Evolutionary conservation across 2,888 invertebrate genomes (phyloP).

Genomic region (Thecophora atra): DNA sequence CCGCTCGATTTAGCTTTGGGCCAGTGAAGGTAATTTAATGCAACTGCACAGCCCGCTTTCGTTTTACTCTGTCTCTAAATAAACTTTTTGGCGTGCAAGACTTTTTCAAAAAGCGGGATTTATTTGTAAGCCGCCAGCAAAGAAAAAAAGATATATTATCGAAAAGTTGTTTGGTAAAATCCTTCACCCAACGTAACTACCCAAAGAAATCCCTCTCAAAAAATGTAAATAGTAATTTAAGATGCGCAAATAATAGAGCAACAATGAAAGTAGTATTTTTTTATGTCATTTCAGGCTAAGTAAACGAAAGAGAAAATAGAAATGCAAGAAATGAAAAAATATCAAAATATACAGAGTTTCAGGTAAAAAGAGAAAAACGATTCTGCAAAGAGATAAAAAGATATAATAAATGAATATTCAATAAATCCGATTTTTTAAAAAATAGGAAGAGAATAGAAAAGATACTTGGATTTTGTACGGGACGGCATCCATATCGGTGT

Average conservation of each 20-base stretch:
- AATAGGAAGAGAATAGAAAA: too few relatives aligned
- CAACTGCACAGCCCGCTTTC: constrained; percentile 44
- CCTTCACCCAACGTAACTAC: background rate
- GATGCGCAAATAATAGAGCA: background rate
- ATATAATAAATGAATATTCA: too few relatives aligned
- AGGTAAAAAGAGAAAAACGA: too few relatives aligned
- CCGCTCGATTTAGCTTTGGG: constrained; percentile 49
- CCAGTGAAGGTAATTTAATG: constrained; percentile 56
- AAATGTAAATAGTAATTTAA: constrained; percentile 21
- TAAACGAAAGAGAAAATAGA: too few relatives aligned
- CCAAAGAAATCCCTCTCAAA: background rate
- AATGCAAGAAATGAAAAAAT: too few relatives aligned
- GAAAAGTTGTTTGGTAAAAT: constrained; percentile 22
- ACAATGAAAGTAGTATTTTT: background rate
- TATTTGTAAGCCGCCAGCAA: constrained; percentile 46
- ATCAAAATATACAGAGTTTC: too few relatives aligned
- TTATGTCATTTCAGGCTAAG: background rate
- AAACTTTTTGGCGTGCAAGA: constrained; percentile 38
- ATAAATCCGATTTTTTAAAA: too few relatives aligned
- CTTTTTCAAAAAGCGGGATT: constrained; percentile 45
- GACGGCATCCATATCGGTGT: too few relatives aligned
- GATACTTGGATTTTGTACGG: too few relatives aligned
- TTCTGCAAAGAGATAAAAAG: too few relatives aligned
- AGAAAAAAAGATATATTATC: constrained; percentile 41
- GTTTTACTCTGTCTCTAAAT: constrained; percentile 20